phyloP scores from a whole-genome alignment of 2,113 vertebrate genomes.

The Myrmecobius fasciatus region DNA sequence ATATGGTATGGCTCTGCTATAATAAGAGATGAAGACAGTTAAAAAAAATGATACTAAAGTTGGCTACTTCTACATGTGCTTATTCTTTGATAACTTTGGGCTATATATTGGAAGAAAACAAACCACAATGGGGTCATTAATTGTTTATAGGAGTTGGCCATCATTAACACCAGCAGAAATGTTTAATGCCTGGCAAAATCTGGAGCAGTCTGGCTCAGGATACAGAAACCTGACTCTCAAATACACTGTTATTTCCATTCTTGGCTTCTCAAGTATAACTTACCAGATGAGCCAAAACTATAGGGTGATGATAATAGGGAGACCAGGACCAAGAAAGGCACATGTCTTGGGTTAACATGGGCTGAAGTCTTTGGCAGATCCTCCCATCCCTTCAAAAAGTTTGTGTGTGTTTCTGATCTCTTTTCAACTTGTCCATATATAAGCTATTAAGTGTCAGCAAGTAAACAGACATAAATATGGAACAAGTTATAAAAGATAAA shows the following conservation, averaged over 20 bases:
- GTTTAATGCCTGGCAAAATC: neutral
- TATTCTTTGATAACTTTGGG: constrained; percentile 7
- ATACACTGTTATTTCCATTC: neutral
- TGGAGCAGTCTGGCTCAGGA: neutral
- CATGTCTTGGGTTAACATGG: neutral
- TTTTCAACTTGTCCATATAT: neutral
- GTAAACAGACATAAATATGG: neutral
- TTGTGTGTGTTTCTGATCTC: neutral
- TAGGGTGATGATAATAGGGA: neutral
- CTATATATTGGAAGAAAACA: constrained; percentile 50
- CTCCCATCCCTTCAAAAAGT: neutral
- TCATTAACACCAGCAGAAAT: neutral
- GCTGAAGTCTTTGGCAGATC: neutral
- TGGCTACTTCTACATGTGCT: neutral
- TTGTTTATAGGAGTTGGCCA: constrained; percentile 66
- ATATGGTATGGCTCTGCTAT: constrained; percentile 40
- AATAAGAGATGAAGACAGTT: neutral
- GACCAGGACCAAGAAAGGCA: neutral
- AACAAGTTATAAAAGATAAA: neutral
- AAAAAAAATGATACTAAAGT: neutral
- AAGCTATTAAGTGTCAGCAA: neutral
- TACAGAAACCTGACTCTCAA: neutral
- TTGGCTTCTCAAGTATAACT: neutral
- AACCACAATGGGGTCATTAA: constrained; percentile 40
- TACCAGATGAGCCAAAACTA: constrained; percentile 9